phyloP scores from a whole-genome alignment of 1,140 invertebrate genomes.

The Bilobella aurantiaca region DNA sequence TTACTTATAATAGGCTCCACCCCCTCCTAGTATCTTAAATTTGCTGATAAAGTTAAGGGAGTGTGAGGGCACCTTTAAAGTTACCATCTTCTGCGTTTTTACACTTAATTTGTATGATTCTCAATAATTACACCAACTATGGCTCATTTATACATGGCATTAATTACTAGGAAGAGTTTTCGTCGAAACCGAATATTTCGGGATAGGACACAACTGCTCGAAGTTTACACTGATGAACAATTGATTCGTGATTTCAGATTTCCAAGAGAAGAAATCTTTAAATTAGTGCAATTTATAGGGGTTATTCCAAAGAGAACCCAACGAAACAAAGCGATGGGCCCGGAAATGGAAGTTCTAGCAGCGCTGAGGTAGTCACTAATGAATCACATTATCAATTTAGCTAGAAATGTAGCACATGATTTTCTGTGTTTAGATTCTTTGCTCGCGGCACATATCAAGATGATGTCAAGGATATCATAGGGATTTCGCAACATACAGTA shows the following conservation, averaged over 20 bases:
- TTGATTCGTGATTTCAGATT: background rate
- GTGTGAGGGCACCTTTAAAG: no score
- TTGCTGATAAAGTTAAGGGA: no score
- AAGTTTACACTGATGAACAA: background rate
- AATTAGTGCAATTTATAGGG: background rate
- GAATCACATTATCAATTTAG: background rate
- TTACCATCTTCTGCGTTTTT: background rate
- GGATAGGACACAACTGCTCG: background rate
- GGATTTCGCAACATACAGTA: slow-evolving; percentile 2
- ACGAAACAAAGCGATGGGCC: background rate
- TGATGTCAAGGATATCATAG: slow-evolving; percentile 10
- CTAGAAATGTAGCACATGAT: background rate
- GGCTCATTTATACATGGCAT: background rate
- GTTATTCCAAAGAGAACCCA: background rate
- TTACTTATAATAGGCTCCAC: no score
- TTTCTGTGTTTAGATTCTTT: background rate
- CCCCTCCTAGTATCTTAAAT: no score
- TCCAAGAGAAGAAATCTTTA: background rate
- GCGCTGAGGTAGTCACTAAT: slow-evolving; percentile 6
- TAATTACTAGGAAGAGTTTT: background rate
- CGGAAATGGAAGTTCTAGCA: slow-evolving; percentile 1
- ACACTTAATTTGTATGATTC: background rate
- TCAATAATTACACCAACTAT: background rate
- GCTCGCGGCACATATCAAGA: slow-evolving; percentile 11
- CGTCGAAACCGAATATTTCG: background rate